Base-by-base conservation (phyloP, 37 sponge, comb jelly and placozoan genomes). In the Petrosia ficiformis region DNA sequence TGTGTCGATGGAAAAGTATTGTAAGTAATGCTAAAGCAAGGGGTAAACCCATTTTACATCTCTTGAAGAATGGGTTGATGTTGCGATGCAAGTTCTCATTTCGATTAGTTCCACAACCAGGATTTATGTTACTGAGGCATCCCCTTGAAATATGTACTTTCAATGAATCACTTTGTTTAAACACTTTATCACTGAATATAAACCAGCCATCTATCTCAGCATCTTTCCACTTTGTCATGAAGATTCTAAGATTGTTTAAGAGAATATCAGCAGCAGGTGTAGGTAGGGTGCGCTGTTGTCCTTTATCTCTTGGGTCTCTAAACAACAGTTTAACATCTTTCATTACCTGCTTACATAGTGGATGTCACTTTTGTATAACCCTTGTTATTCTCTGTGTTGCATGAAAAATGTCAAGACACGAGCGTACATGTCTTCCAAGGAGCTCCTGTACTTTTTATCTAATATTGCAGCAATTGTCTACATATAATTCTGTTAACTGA, bases 361-460 rank as follows among this genome's bases (percentile, higher is more conserved):
- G 25, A 57, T 71, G 71, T 25, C 44, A 36, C 34, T 77, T 83
- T n/a, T 44, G 25, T 33, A 76, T 2, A 24, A 52, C 71, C 4
- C 37, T 8, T 11, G 72, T 44, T 0, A 83, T 39, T 28, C 77
- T 35, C 34, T 83, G 84, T 3, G 71, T 30, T 28, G 84, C 84
- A 83, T 77, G 82, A 65, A 81, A 81, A 11, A 81, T 14, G 44
- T 59, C 84, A n/a, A 83, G 39, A 21, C 76, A 71, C 5, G 64
- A 40, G 3, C 2, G 14, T 38, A 67, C 4, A 29, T 59, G 31
- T 32, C n/a, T 38, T 39, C 84, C 84, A 43, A 76, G 71, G 2
- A 16, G 10, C 10, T 16, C 14, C 32, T 64, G 14, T 8, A 64
- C 10, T 64, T 8, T 22, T 14, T 64, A 25, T 22, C 21, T 16